phyloP scores from a whole-genome alignment of 2,113 vertebrate species.

The Vidua chalybeata region DNA sequence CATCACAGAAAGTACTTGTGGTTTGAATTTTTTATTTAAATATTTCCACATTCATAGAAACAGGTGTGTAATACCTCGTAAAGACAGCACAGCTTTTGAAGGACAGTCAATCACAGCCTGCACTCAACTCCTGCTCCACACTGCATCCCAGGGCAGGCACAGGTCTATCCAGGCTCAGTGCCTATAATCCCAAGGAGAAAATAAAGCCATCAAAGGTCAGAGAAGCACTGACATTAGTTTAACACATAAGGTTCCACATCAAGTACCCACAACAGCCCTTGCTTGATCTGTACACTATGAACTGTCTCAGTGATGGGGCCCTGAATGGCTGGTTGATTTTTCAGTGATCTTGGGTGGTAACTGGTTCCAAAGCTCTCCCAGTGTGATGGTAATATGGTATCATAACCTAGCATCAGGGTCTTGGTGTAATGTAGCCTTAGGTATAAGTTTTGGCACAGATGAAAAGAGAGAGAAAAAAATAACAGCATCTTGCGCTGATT shows the following conservation, averaged over 20 bases:
- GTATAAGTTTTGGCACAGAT: not conserved
- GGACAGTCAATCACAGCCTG: fast-evolving
- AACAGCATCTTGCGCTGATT: fast-evolving
- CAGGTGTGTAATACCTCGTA: not conserved
- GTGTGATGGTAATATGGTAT: too few species aligned
- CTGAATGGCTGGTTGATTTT: not conserved
- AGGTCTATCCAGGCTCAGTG: not conserved
- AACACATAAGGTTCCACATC: not conserved
- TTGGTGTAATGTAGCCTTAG: not conserved
- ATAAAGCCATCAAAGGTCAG: not conserved
- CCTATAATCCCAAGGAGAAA: not conserved
- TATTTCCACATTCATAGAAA: not conserved
- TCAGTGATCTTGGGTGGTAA: not conserved
- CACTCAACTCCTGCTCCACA: not conserved
- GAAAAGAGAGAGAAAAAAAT: not conserved
- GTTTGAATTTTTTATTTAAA: not conserved
- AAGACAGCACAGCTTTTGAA: not conserved
- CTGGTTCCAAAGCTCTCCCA: not conserved
- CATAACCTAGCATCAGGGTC: not conserved
- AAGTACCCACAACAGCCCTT: fast-evolving
- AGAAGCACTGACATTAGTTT: not conserved
- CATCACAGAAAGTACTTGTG: not conserved
- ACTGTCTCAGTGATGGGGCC: not conserved
- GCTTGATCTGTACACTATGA: not conserved
- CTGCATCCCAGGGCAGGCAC: not conserved